phyloP scores from a whole-genome alignment of 2,888 invertebrate species.

The Erebia aethiops region DNA sequence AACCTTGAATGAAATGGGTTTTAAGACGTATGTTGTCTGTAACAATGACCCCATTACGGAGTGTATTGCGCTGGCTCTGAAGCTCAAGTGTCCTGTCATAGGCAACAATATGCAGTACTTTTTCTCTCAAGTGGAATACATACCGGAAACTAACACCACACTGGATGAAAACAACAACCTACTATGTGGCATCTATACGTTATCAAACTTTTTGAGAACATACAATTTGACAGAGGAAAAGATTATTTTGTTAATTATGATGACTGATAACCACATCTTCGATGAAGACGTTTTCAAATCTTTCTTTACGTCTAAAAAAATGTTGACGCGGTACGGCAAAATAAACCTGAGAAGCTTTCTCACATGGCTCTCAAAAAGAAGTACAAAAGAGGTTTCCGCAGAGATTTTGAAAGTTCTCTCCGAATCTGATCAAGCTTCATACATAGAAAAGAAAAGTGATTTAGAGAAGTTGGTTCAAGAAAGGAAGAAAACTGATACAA shows the following conservation, averaged over 20 bases:
- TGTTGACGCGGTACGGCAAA: background rate
- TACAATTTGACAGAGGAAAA: conserved; percentile 14
- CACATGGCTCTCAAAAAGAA: conserved; percentile 17
- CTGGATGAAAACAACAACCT: conserved; percentile 36
- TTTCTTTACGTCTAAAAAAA: background rate
- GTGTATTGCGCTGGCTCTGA: conserved; percentile 52
- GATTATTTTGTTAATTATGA: conserved; percentile 43
- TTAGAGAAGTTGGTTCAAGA: conserved; percentile 9
- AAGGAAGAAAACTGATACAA: conserved; percentile 7
- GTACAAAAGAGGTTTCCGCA: background rate
- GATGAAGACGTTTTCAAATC: conserved; percentile 41
- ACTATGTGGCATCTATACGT: background rate
- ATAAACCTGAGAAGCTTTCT: background rate
- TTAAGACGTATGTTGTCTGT: conserved; percentile 49
- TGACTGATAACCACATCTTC: conserved; percentile 47
- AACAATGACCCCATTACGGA: conserved; percentile 49
- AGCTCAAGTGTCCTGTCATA: conserved; percentile 51
- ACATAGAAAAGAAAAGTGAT: conserved; percentile 8
- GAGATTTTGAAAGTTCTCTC: conserved; percentile 22
- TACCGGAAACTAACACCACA: conserved; percentile 41
- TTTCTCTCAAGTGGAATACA: conserved; percentile 50
- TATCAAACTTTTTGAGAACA: conserved; percentile 27
- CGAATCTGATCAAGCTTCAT: conserved; percentile 11
- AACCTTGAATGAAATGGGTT: conserved; percentile 50
- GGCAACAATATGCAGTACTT: conserved; percentile 51